Base-by-base conservation (phyloP, 2,113 vertebrate species). In the Scomber colias region DNA sequence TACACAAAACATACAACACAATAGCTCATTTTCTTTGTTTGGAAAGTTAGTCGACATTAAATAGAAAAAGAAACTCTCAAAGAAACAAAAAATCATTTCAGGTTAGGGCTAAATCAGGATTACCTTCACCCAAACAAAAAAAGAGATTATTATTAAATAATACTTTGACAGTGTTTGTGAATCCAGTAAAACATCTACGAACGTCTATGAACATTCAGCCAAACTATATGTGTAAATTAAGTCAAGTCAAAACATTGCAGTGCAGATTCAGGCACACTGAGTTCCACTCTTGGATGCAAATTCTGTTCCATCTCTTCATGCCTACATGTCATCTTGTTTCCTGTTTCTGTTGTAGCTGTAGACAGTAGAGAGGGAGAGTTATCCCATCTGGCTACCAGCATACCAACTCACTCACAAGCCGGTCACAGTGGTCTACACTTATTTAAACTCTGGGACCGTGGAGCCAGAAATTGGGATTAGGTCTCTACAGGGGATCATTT, bases 311-410 rank as follows among this genome's bases (percentile, higher is more conserved):
- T 71, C 35, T 60, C 75, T 44, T 19, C 44, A 15, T 31, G 7
- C 66, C 65, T 44, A 35, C 70, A 77, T 45, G 57, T 63, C 81
- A 75, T 54, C 44, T 71, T 24, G 74, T 68, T 69, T 88, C 68
- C 59, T 81, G 59, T 27, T 77, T 59, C 65, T 31, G 30, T 40
- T 19, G 14, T 11, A 24, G 57, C 11, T 50, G 55, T 51, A 21
- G 66, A 74, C 71, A 70, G 40, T 12, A 31, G 49, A 55, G 53
- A 44, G 30, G 49, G 63, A 69, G 72, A 81, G 48, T 60, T 77
- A 48, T 79, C 75, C 76, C 78, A 88, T 88, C 71, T 88, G 83
- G 77, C 59, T 53, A 40, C 46, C 59, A 65, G 63, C 76, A 77
- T n/a, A 45, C 21, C 56, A 70, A 81, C 63, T 76, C 62, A 64